These are phyloP conservation scores for Erebia epiphron DNA, from an alignment of 2,888 invertebrate species.

Conservation along the genomic window DNA sequence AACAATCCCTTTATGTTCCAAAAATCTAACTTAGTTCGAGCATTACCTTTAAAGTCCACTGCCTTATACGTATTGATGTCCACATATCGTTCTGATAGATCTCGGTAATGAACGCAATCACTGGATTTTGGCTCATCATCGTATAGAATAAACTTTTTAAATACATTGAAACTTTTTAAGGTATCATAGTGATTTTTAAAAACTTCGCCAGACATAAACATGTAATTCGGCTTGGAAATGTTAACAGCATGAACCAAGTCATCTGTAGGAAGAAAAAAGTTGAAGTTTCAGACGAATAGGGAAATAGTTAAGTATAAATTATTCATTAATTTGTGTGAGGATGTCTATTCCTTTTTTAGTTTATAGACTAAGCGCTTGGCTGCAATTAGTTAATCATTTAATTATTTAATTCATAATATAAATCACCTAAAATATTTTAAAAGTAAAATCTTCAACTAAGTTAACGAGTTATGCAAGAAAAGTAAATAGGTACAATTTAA, in stretches of 20 bases:
- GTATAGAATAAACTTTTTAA: constrained; percentile 52
- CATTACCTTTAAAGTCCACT: constrained; percentile 53
- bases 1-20: too few species aligned
- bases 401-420: too few species aligned
- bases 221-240: constrained; percentile 62
- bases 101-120: constrained; percentile 46
- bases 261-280: constrained; percentile 45
- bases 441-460: too few species aligned
- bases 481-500: too few species aligned
- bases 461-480: too few species aligned
- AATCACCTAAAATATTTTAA: too few species aligned
- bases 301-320: neutral
- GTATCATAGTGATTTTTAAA: constrained; percentile 50
- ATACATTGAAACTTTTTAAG: constrained; percentile 45
- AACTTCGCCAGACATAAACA: constrained; percentile 58
- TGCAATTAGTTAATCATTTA: too few species aligned
- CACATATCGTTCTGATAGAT: constrained; percentile 44
- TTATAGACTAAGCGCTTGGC: too few species aligned
- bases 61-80: constrained; percentile 49
- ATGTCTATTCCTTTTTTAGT: too few species aligned
- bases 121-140: constrained; percentile 40
- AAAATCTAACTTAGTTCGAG: neutral
- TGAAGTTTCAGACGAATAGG: neutral
- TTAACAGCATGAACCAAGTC: constrained; percentile 59
- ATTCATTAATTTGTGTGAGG: too few species aligned